Evolutionary conservation across 2,113 vertebrate genomes (phyloP), one percentile per base, ranked within the genome.

Genomic region (Gnathonemus echidnorhynchus): DNA sequence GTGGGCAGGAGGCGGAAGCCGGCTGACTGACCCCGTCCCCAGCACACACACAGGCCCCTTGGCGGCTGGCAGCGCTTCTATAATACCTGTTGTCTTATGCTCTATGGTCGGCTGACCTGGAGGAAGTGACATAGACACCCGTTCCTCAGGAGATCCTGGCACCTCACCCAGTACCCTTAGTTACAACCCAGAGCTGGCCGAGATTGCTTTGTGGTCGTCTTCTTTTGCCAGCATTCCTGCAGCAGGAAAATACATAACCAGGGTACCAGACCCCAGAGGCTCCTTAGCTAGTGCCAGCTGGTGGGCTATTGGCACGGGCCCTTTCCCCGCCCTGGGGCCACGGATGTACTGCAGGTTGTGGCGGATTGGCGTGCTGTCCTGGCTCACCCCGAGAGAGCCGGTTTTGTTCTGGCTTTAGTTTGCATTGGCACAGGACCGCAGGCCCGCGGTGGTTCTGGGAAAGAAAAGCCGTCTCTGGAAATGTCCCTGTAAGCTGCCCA

Each of bases 41-140:
- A 10, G 52, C 50, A 58, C 87, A 39, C 31, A 58, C 21, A 19
- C 50, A 45, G 53, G 52, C 87, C 50, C 31, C 74, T 42, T 21
- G 17, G 45, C 8, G 24, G 24, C 42, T 85, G 83, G 39, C 45
- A 21, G 5, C 3, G 83, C 83, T 21, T 85, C 45, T 46, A 48
- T 85, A 48, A 85, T 24, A 85, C 83, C 83, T 85, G 83, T 85
- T 85, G 83, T 87, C 49, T 52, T 48, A 52, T 27, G 15, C 86
- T 48, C 83, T 85, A 48, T 42, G 45, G 45, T 48, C 74, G 74
- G 74, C 35, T 42, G 74, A 80, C 74, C 74, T 80, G 45, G 42
- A 46, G 83, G 83, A 45, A 85, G 19, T 85, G 83, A 85, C 45
- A 85, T 48, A 85, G 45, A 48, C 83, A 48, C 17, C 83, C 83